Evolutionary conservation across 2,888 invertebrate genomes (phyloP), one percentile per base, ranked within the genome.

Genomic region (Cephonodes hylas): DNA sequence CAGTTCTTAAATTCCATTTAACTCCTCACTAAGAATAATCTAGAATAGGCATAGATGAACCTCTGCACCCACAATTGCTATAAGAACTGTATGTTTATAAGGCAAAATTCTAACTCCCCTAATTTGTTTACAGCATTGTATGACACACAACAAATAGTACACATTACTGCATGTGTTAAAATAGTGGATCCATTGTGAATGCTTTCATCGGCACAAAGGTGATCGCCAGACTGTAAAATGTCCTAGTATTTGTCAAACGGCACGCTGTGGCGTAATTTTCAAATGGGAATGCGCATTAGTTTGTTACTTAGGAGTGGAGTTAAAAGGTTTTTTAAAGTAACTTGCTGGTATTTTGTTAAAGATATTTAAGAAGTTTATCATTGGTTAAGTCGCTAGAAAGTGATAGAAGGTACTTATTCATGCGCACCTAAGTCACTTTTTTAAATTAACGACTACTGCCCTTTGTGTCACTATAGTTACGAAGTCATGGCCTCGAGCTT

Each of bases 201-300:
- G 79, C 80, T 82, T 77, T 82, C 74, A 82, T 75, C 76, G 71
- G 68, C 70, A 73, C 77, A 79, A 76, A 75, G 74, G 75, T 74
- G 79, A 77, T 83, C 87, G 82, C 86, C 77, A 91, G 91, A 91
- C 91, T 89, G 91, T 89, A 85, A 88, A 91, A 91, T 89, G 89
- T 77, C 68, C 79, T 72, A 73, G 77, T 78, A 87, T 86, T 86
- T 84, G 82, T 85, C 85, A 86, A 76, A 69, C 64, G 73, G 70
- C 80, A 71, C 79, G 70, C 70, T 65, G 65, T 69, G 69, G 75
- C 69, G 72, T 48, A 48, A 69, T 70, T 71, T 70, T 65, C 61
- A 67, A 72, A 76, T 77, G 64, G 67, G 64, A 73, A 71, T 70
- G 67, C 70, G 67, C 70, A 70, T 78, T 75, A 74, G 64, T 69